A percentile compares a stretch with the other conserved stretches of the same genome.
These are phyloP conservation scores for Protophormia terraenovae DNA, from an alignment of 2,888 invertebrate species.

Conservation along the genomic window DNA sequence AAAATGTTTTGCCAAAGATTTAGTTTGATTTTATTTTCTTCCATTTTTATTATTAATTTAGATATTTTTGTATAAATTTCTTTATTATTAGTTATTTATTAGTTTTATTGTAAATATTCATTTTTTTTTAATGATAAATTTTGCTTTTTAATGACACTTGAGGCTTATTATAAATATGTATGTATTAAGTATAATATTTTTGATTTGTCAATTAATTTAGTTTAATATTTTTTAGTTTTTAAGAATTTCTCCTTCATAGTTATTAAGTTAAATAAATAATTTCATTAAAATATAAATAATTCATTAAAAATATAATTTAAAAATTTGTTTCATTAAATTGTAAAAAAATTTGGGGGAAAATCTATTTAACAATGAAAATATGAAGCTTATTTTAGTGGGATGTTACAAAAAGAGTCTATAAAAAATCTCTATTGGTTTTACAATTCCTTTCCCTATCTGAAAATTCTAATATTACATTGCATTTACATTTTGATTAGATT, in stretches of 20 bases:
- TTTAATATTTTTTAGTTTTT: slow-evolving; percentile 18
- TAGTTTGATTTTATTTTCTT: background rate
- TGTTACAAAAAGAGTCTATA: too few relatives aligned
- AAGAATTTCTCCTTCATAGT: background rate
- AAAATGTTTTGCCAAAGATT: slow-evolving; percentile 53
- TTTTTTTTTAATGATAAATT: too few relatives aligned
- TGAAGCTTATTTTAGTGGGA: too few relatives aligned
- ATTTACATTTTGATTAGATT: too few relatives aligned
- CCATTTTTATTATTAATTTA: background rate
- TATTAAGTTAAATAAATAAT: background rate
- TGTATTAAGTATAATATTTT: background rate
- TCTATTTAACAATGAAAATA: too few relatives aligned
- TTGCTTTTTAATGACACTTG: background rate
- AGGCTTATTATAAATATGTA: slow-evolving; percentile 39
- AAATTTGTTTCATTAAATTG: background rate
- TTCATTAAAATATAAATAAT: background rate
- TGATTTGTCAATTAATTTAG: slow-evolving; percentile 3
- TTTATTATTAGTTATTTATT: too few relatives aligned
- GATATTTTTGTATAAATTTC: too few relatives aligned
- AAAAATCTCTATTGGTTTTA: too few relatives aligned
- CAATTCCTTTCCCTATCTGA: too few relatives aligned
- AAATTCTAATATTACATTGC: too few relatives aligned
- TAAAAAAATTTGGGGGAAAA: too few relatives aligned
- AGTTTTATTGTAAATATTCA: background rate
- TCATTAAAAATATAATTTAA: background rate